Evolutionary conservation across 2,888 invertebrate genomes (phyloP).

Genomic region (Anthophora plumipes): DNA sequence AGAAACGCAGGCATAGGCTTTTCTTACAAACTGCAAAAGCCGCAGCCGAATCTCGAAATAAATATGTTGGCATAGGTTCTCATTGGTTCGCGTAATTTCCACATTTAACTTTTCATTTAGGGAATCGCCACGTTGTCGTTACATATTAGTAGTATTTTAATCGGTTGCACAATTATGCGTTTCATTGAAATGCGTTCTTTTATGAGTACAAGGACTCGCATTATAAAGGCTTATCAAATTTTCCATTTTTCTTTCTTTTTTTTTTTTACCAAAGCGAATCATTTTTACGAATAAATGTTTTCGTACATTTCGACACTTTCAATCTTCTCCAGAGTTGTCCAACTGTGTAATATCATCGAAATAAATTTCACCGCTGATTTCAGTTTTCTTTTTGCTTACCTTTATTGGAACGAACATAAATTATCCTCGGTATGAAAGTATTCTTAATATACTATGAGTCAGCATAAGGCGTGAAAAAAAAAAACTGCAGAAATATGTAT

Average conservation of each 20-base stretch:
- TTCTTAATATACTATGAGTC: neutral
- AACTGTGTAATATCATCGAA: neutral
- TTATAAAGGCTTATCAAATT: no score
- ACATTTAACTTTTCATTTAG: slow-evolving; percentile 64
- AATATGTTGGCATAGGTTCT: slow-evolving; percentile 60
- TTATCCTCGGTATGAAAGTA: neutral
- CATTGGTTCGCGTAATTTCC: slow-evolving; percentile 61
- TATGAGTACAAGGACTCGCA: neutral
- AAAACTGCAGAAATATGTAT: neutral
- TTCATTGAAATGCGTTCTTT: neutral
- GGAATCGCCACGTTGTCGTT: slow-evolving; percentile 12
- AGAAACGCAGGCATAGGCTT: slow-evolving; percentile 11
- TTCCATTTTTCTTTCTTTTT: no score
- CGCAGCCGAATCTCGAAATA: slow-evolving; percentile 56
- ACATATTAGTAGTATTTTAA: slow-evolving; percentile 41
- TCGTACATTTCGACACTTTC: no score
- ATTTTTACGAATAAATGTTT: neutral
- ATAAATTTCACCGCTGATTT: neutral
- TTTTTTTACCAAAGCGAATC: no score
- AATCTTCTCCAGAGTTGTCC: no score
- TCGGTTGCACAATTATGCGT: slow-evolving; percentile 24
- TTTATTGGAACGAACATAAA: neutral
- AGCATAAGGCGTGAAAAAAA: neutral
- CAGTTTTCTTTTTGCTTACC: neutral
- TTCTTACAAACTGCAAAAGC: slow-evolving; percentile 26